Conservation (phyloP, 2,888 invertebrate genomes). For the Maniola hyperantus region DNA sequence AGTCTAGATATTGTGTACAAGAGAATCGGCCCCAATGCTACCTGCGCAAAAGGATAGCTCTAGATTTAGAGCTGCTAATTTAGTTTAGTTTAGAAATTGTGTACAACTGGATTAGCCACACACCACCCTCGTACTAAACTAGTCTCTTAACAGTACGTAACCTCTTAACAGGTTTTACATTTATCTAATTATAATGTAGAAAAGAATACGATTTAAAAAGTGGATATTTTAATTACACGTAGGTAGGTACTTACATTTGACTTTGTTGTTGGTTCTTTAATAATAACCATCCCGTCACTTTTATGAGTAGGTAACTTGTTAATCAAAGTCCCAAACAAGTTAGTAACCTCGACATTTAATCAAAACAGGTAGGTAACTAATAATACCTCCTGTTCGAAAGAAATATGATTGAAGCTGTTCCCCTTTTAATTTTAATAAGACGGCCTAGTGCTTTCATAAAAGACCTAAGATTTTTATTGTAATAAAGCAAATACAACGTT, state of each 20-base stretch:
- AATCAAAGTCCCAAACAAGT: constrained; percentile 16
- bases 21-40: too few relatives aligned
- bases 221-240: background rate
- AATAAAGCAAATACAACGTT: too few relatives aligned
- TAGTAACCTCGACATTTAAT: constrained; percentile 14
- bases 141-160: too few relatives aligned
- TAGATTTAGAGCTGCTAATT: too few relatives aligned
- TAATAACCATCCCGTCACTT: constrained; percentile 1
- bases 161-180: too few relatives aligned
- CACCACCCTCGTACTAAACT: too few relatives aligned
- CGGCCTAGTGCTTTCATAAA: background rate
- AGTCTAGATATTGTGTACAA: too few relatives aligned
- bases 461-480: background rate
- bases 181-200: too few relatives aligned
- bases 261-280: background rate
- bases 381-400: background rate
- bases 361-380: background rate
- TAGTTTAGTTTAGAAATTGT: too few relatives aligned
- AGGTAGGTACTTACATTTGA: background rate
- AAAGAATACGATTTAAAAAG: background rate
- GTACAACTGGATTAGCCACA: too few relatives aligned
- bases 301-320: background rate
- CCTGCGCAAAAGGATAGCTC: too few relatives aligned
- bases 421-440: background rate
- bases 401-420: background rate